Evolutionary conservation across 2,113 vertebrate species (phyloP).

Genomic region (Centropus bengalensis): DNA sequence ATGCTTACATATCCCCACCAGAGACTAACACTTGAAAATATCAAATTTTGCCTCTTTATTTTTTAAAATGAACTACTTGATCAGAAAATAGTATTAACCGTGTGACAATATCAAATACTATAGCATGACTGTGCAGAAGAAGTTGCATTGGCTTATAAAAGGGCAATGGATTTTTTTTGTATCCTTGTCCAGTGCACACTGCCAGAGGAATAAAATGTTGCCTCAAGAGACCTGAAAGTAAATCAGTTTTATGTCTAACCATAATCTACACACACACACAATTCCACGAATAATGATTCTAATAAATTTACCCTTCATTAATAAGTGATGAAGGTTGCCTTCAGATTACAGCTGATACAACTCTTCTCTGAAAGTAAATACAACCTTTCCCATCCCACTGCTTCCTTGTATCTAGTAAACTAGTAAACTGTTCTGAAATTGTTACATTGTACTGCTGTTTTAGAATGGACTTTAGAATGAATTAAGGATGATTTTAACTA

Average conservation of each 20-base stretch:
- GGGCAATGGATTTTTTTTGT: not conserved
- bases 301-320: constrained; percentile 5
- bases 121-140: not conserved
- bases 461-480: not conserved
- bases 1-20: not conserved
- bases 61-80: not conserved
- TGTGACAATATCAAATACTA: not conserved
- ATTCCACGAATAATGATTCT: not conserved
- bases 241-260: not conserved
- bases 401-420: not conserved
- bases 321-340: not conserved
- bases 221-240: not conserved
- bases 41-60: not conserved
- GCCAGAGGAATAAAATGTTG: not conserved
- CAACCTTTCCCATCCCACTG: not conserved
- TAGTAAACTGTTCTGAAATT: constrained; percentile 18
- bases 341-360: not conserved
- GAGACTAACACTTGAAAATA: not conserved
- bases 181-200: not conserved
- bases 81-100: not conserved
- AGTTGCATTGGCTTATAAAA: not conserved
- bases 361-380: not conserved
- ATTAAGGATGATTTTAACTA: not conserved
- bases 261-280: not conserved
- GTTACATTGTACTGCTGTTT: not conserved